phyloP scores from a whole-genome alignment of 2,888 invertebrate species.

The Auanema sp. region DNA sequence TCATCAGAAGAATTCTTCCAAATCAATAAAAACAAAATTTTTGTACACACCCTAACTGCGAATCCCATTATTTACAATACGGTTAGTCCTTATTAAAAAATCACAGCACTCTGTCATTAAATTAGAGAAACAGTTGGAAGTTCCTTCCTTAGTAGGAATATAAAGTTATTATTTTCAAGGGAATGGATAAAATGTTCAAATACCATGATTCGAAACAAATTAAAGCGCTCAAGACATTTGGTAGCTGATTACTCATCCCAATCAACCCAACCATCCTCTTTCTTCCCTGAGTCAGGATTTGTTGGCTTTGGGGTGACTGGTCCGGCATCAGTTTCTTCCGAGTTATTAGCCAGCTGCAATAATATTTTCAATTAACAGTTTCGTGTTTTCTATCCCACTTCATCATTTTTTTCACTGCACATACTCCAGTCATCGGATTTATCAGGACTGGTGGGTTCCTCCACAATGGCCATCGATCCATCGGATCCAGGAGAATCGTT shows the following conservation, averaged over 20 bases:
- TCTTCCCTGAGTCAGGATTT: slow-evolving; percentile 21
- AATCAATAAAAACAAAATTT: too few species aligned
- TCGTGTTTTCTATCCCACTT: slow-evolving; percentile 13
- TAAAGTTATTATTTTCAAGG: too few species aligned
- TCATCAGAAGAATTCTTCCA: too few species aligned
- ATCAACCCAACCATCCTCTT: slow-evolving; percentile 47
- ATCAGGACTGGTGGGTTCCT: slow-evolving; percentile 45
- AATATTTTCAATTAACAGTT: slow-evolving; percentile 21
- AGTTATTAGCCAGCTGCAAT: slow-evolving; percentile 21
- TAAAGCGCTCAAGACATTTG: too few species aligned
- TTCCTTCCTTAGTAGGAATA: too few species aligned
- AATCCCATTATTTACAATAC: too few species aligned
- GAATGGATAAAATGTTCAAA: too few species aligned
- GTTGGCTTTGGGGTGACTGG: slow-evolving; percentile 32
- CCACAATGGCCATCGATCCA: slow-evolving; percentile 28
- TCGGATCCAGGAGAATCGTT: slow-evolving; percentile 22
- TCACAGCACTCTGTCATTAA: too few species aligned
- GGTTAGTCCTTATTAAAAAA: too few species aligned
- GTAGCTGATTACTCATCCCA: slow-evolving; percentile 39
- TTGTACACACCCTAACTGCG: too few species aligned
- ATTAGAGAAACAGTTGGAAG: too few species aligned
- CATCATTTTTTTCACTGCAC: slow-evolving; percentile 46
- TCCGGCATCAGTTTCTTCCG: slow-evolving; percentile 26
- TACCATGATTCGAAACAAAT: too few species aligned
- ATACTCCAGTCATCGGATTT: slow-evolving; percentile 46